A percentile compares a stretch with the other conserved stretches of the same genome.
Conservation (phyloP, 1,140 invertebrate genomes). For the Listronotus bonariensis region DNA sequence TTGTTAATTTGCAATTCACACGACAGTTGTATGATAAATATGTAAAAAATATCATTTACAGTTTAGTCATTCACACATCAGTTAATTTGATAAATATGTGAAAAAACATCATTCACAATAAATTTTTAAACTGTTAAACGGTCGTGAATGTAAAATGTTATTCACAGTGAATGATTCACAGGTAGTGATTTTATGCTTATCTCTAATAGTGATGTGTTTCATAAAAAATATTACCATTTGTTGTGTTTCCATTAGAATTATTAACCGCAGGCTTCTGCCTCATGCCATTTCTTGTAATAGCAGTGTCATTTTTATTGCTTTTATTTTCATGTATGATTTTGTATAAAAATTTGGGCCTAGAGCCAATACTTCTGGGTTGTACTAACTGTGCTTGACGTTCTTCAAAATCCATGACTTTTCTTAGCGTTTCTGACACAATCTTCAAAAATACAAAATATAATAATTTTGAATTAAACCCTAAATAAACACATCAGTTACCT, state of each 20-base stretch:
- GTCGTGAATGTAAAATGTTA: too few relatives aligned
- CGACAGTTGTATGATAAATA: too few relatives aligned
- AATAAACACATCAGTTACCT: constrained; percentile 70
- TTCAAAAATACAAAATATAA: constrained; percentile 46
- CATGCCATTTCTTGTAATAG: neutral
- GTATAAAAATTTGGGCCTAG: constrained; percentile 29
- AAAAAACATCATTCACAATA: too few relatives aligned
- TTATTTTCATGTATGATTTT: constrained; percentile 7
- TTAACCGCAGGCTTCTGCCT: neutral
- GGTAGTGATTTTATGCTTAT: too few relatives aligned
- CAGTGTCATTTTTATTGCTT: neutral
- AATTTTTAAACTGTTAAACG: too few relatives aligned
- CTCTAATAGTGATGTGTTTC: neutral
- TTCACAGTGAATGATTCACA: too few relatives aligned
- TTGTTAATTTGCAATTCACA: too few relatives aligned
- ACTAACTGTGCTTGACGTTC: constrained; percentile 14
- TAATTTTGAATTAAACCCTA: constrained; percentile 56
- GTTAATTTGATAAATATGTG: too few relatives aligned
- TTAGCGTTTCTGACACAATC: constrained; percentile 26
- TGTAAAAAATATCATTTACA: too few relatives aligned
- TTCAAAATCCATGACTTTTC: constrained; percentile 27
- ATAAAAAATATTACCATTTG: neutral
- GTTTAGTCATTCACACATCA: too few relatives aligned
- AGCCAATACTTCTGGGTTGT: constrained; percentile 19
- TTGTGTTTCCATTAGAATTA: neutral